Base-by-base conservation (phyloP, 2,888 invertebrate species). In the Agapostemon virescens region DNA sequence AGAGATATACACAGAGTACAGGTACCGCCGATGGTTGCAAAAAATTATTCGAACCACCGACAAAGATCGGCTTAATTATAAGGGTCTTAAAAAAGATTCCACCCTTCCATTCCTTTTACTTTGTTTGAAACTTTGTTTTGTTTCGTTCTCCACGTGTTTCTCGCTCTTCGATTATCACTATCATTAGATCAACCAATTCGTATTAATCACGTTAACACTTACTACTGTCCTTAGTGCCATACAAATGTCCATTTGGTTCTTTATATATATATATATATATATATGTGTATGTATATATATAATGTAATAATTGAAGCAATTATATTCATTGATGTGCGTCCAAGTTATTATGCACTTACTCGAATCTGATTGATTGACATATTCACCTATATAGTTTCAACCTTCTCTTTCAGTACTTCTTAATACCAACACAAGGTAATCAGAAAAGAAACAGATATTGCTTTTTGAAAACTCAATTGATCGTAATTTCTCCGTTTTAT, bases 1-100 rank as follows among this genome's bases (percentile, higher is more conserved):
- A 86, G 83, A 87, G 87, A 88, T 89, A 88, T 89, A 90, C 88
- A 88, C 85, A 87, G 87, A 89, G 84, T 88, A 90, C 89, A 90
- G 90, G 90, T 90, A 90, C 90, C 84, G 86, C 86, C 88, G 88
- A 83, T 84, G 83, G 81, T 82, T 79, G 81, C 69, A 82, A 86
- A 61, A 81, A 86, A 83, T 81, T 40, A 80, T 85, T 84, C 77
- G 83, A 85, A 85, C 76, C 89, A 89, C 82, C 87, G 87, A 86
- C 87, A 82, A 87, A 87, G 84, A 81, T 87, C 84, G 84, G 79
- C 82, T 89, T 87, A 88, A 86, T 82, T 77, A 83, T 87, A 89
- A 85, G 85, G 85, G 79, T 81, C 63, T 84, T 84, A 83, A 80
- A 61, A 85, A 87, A 83, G 85, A 87, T 84, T 74, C 84, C 77